Evolutionary conservation across 2,888 invertebrate genomes (phyloP).

Genomic region (Pseudococcus viburni): DNA sequence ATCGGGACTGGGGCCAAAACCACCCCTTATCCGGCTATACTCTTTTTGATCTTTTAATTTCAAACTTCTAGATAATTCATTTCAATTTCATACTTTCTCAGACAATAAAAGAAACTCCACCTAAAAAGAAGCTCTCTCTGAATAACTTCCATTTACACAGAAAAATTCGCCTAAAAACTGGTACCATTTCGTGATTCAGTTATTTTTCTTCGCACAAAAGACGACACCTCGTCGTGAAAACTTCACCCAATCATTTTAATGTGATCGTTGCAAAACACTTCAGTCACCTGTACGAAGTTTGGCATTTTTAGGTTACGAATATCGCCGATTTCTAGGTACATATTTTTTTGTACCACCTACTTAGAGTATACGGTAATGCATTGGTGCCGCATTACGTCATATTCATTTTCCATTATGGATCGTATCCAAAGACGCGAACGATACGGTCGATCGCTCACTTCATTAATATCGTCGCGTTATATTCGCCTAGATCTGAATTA

Average conservation of each 20-base stretch:
- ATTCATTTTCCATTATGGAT: constrained; percentile 43
- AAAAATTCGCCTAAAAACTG: neutral
- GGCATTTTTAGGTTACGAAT: constrained; percentile 34
- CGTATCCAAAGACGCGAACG: constrained; percentile 12
- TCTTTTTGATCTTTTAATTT: no score
- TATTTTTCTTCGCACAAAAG: neutral
- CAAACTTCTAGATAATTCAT: no score
- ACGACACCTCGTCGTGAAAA: neutral
- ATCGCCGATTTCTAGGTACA: neutral
- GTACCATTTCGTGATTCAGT: neutral
- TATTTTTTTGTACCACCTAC: neutral
- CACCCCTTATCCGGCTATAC: no score
- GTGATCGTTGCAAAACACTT: neutral
- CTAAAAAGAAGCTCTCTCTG: no score
- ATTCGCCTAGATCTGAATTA: neutral
- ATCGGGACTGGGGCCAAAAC: no score
- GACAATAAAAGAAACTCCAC: no score
- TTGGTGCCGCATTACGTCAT: neutral
- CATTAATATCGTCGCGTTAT: constrained; percentile 1
- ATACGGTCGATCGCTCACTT: constrained; percentile 34
- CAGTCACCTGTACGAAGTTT: neutral
- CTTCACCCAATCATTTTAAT: neutral
- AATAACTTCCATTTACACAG: neutral
- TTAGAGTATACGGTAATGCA: neutral
- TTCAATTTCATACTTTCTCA: no score